Evolutionary conservation across 2,888 invertebrate species (phyloP).

Genomic region (Romanomermis culicivorax): DNA sequence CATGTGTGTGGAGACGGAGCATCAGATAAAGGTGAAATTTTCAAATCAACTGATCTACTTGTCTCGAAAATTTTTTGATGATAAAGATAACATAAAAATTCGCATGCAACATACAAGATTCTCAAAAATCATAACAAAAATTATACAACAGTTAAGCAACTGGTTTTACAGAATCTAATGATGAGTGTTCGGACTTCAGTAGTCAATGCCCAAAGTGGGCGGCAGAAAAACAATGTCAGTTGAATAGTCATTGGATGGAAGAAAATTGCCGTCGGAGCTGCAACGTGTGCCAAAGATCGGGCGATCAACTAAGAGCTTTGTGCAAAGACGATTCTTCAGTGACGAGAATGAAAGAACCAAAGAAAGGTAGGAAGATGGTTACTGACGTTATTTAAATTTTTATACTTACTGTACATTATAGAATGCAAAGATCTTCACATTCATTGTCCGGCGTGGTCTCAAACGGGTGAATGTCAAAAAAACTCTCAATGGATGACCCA

Average conservation of each 20-base stretch:
- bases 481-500: slow-evolving; percentile 6
- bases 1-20: slow-evolving; percentile 3
- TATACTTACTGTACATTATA: too few relatives aligned
- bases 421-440: not conserved
- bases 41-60: too few relatives aligned
- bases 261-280: not conserved
- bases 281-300: not conserved
- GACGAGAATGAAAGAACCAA: not conserved
- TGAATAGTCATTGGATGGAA: not conserved
- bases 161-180: too few relatives aligned
- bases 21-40: not conserved
- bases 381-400: too few relatives aligned
- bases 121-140: too few relatives aligned
- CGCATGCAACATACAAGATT: too few relatives aligned
- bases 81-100: too few relatives aligned
- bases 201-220: not conserved
- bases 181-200: not conserved
- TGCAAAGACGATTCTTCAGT: not conserved
- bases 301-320: not conserved
- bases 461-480: not conserved
- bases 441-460: not conserved
- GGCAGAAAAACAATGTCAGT: not conserved
- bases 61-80: too few relatives aligned
- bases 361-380: not conserved
- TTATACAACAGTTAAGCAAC: too few relatives aligned